Percentiles rank a stretch among this genome's conserved stretches.
Conservation (phyloP, 2,797 vertebrate genomes). For the Galaxias olidus region DNA sequence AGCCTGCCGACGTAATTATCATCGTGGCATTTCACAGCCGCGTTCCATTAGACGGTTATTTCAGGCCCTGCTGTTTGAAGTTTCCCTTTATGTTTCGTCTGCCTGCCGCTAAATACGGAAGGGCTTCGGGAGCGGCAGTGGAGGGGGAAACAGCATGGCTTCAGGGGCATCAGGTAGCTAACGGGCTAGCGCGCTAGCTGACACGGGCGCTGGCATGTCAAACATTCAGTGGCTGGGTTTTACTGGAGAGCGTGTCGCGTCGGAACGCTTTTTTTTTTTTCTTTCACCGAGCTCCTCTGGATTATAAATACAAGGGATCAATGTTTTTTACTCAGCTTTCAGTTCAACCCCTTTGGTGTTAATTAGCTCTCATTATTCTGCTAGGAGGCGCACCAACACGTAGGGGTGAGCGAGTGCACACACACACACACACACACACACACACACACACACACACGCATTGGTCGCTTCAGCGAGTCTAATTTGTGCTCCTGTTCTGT, state of each 20-base stretch:
- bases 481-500: background rate
- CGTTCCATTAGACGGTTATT: constrained; percentile 69
- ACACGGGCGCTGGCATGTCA: constrained; percentile 5
- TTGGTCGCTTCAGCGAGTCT: background rate
- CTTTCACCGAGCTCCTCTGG: constrained; percentile 49
- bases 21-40: constrained; percentile 70
- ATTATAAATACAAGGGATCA: constrained; percentile 65
- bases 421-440: constrained; percentile 18
- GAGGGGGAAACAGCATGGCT: constrained; percentile 33
- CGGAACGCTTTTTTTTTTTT: constrained; percentile 44
- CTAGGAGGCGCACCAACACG: constrained; percentile 23
- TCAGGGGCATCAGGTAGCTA: constrained; percentile 33
- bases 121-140: constrained; percentile 55
- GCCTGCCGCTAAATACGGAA: constrained; percentile 59
- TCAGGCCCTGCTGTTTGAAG: constrained; percentile 69
- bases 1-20: constrained; percentile 77
- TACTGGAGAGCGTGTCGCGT: constrained; percentile 36
- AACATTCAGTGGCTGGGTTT: background rate
- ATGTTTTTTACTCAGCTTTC: constrained; percentile 60
- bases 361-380: constrained; percentile 62
- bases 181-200: too few species aligned
- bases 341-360: constrained; percentile 57
- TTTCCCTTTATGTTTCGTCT: constrained; percentile 70
- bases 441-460: constrained; percentile 1
- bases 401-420: constrained; percentile 16